phyloP scores from a whole-genome alignment of 2,888 invertebrate genomes.

The Suillia variegata region DNA sequence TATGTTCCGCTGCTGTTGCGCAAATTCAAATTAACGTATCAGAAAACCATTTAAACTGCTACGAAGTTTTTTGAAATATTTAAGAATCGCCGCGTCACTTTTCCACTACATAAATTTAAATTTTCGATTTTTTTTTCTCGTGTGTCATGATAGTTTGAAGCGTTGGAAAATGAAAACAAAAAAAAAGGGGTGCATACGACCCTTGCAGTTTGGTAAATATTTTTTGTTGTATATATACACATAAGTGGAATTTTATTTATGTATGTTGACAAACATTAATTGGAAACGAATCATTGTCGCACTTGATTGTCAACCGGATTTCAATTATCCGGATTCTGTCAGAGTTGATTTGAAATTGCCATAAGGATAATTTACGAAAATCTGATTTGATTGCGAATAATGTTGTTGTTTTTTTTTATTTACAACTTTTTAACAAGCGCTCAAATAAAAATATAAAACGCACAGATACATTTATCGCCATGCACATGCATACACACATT shows the following conservation, averaged over 20 bases:
- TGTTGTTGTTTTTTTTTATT: background rate
- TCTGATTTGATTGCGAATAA: background rate
- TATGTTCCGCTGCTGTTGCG: conserved; percentile 23
- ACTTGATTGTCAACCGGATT: too few relatives aligned
- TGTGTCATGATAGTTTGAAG: background rate
- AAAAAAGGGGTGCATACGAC: background rate
- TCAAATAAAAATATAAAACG: background rate
- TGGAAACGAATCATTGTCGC: too few relatives aligned
- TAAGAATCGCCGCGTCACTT: conserved; percentile 18
- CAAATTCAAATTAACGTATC: conserved; percentile 24
- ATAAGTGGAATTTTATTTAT: too few relatives aligned
- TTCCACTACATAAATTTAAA: conserved; percentile 26
- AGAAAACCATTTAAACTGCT: conserved; percentile 16
- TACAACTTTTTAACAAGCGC: background rate
- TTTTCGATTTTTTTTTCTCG: background rate
- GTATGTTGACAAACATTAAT: too few relatives aligned
- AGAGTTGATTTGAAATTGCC: too few relatives aligned
- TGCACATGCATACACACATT: background rate
- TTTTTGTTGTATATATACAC: background rate
- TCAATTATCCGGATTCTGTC: too few relatives aligned
- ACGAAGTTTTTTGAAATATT: background rate
- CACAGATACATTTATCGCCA: too few relatives aligned
- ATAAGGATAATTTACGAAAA: too few relatives aligned
- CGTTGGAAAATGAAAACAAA: background rate
- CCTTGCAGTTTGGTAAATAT: background rate